A percentile compares a stretch with the other conserved stretches of the same genome.
phyloP scores from a whole-genome alignment of 2,888 invertebrate genomes.

The Agriopis leucophaearia region DNA sequence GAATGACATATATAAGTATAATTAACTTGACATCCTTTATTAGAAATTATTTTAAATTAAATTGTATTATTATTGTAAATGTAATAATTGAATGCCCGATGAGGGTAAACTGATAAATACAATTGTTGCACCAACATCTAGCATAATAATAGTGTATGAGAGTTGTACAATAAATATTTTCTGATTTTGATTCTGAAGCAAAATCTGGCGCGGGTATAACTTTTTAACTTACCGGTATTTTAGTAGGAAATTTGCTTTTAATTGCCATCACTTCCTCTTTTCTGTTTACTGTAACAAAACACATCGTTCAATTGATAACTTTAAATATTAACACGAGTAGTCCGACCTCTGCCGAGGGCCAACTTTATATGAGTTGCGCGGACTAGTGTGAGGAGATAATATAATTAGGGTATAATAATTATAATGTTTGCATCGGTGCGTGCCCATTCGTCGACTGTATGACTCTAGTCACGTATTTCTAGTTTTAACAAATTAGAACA shows the following conservation, averaged over 20 bases:
- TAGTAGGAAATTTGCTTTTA: slow-evolving; percentile 91
- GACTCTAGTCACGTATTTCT: slow-evolving; percentile 54
- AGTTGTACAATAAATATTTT: too few species aligned
- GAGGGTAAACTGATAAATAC: too few species aligned
- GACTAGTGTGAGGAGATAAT: background rate
- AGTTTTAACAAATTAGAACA: slow-evolving; percentile 53
- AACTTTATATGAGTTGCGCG: slow-evolving; percentile 38
- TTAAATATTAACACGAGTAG: slow-evolving; percentile 27
- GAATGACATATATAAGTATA: too few species aligned
- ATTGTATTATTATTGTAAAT: too few species aligned
- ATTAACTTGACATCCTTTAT: too few species aligned
- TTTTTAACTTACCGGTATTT: slow-evolving; percentile 90
- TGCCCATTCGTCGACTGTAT: slow-evolving; percentile 38
- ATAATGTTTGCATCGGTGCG: slow-evolving; percentile 25
- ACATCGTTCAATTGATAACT: slow-evolving; percentile 32
- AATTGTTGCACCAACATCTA: too few species aligned
- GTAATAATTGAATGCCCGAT: too few species aligned
- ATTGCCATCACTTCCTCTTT: slow-evolving; percentile 93
- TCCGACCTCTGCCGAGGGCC: slow-evolving; percentile 19
- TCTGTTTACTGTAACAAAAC: slow-evolving; percentile 85
- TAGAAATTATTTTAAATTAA: too few species aligned
- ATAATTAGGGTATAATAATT: background rate
- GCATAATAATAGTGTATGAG: too few species aligned
- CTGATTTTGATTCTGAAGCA: too few species aligned
- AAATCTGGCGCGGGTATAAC: background rate